A percentile compares a stretch with the other conserved stretches of the same genome.
These are phyloP conservation scores for Manacus vitellinus DNA, from an alignment of 2,113 vertebrate species.

Conservation along the genomic window DNA sequence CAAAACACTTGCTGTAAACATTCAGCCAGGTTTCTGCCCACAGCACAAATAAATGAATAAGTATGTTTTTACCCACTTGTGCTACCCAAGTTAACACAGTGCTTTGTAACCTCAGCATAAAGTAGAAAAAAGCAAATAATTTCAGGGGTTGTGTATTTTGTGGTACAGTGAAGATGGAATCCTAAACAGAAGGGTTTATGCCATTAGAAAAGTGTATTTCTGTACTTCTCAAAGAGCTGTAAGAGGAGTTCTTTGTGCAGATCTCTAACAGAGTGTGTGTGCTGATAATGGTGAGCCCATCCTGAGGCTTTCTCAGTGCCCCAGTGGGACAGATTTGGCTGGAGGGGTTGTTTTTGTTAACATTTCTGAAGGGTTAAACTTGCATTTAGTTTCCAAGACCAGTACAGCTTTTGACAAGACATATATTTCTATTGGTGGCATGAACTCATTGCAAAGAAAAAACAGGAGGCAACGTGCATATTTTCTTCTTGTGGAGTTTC, in stretches of 20 bases:
- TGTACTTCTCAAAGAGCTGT: constrained; percentile 5
- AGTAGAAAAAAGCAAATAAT: constrained; percentile 1
- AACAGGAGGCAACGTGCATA: not conserved
- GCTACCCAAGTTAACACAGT: constrained; percentile 24
- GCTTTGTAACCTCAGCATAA: constrained; percentile 32
- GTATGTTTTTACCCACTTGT: constrained; percentile 34
- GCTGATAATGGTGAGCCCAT: not conserved
- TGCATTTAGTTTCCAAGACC: constrained; percentile 15
- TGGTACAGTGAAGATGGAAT: constrained; percentile 8
- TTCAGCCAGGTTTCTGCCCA: constrained; percentile 50
- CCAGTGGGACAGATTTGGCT: not conserved
- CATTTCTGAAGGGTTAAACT: not conserved
- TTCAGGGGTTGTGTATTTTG: constrained; percentile 49
- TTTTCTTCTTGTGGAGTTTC: not conserved
- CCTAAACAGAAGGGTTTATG: constrained; percentile 25
- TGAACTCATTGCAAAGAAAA: constrained; percentile 36
- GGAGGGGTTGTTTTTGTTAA: not conserved
- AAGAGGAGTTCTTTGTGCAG: not conserved
- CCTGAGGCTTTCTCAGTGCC: not conserved
- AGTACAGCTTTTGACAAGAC: constrained; percentile 24
- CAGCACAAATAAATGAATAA: constrained; percentile 60
- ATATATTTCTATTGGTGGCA: not conserved
- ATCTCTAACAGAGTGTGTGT: not conserved
- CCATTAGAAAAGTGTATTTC: constrained; percentile 12
- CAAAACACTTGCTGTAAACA: constrained; percentile 15